Base-by-base conservation (phyloP, 2,888 invertebrate genomes). In the Synanthedon myopaeformis region DNA sequence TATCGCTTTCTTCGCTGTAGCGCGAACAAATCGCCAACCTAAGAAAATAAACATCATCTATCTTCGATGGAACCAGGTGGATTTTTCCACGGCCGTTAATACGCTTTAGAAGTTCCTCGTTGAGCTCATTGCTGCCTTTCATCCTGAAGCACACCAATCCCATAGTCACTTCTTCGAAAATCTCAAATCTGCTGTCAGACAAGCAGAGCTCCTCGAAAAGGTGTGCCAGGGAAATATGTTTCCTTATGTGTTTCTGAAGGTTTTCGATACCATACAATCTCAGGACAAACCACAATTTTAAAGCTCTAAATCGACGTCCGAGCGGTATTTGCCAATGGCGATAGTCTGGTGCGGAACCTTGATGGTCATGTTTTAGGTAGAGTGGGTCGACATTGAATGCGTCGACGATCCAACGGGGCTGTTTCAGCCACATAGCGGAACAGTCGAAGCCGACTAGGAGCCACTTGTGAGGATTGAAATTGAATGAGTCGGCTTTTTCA, bases 401-500 rank as follows among this genome's bases (percentile, higher is more conserved):
- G 67, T 97, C 94, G 0, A 98, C 94, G 54, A 99, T 91, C 89
- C 95, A 94, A 52, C 93, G 91, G 58, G 96, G 95, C 70, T 96
- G 92, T 69, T 95, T 96, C 3, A 96, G 87, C 99, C 99, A 99
- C 95, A 99, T 94, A 0, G 98, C 93, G 11, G 99, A 99, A 74
- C 99, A 99, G 80, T 99, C 99, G 67, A 99, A 99, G 79, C 97
- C 99, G n/a, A 99, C 96, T 62, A 99, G 81, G 91, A 99, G 88
- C 99, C 99, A 99, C 82, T 99, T 99, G 81, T 99, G 99, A 0
- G 99, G 99, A 76, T 99, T 99, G 73, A 99, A 98, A 80, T 99
- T 98, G 78, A 99, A 98, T 0, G 98, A 99, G 70, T 97, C 95
- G 0, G 97, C 98, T 56, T 91, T 90, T 79, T 99, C 94, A 5